Evolutionary conservation across 2,113 vertebrate species (phyloP).

Genomic region (Glaucidium brasilianum): DNA sequence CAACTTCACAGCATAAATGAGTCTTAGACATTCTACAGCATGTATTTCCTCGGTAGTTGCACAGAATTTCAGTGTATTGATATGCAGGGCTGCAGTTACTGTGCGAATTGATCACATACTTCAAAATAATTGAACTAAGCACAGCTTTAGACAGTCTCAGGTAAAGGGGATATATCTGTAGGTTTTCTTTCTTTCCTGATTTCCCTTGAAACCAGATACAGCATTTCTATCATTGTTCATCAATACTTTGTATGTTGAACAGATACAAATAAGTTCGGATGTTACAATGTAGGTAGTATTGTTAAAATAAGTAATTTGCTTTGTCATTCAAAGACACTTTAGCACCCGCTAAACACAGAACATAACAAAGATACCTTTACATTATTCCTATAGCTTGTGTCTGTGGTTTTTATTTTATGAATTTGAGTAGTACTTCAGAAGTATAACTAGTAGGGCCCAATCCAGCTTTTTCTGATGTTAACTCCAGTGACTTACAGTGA

Average conservation of each 20-base stretch:
- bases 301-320: neutral
- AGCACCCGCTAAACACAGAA: neutral
- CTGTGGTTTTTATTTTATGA: neutral
- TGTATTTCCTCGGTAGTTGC: neutral
- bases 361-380: neutral
- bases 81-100: neutral
- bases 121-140: neutral
- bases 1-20: neutral
- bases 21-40: neutral
- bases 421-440: neutral
- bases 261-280: neutral
- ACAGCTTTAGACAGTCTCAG: neutral
- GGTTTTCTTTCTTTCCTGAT: neutral
- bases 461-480: neutral
- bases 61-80: neutral
- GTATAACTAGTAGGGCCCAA: neutral
- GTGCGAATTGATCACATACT: neutral
- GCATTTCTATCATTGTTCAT: neutral
- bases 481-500: neutral
- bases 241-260: neutral
- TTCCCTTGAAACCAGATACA: neutral
- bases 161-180: neutral
- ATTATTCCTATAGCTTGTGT: neutral
- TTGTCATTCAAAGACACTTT: neutral
- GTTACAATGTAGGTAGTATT: neutral